Conservation (phyloP, 2,888 invertebrate species). For the Cantharis nigra region DNA sequence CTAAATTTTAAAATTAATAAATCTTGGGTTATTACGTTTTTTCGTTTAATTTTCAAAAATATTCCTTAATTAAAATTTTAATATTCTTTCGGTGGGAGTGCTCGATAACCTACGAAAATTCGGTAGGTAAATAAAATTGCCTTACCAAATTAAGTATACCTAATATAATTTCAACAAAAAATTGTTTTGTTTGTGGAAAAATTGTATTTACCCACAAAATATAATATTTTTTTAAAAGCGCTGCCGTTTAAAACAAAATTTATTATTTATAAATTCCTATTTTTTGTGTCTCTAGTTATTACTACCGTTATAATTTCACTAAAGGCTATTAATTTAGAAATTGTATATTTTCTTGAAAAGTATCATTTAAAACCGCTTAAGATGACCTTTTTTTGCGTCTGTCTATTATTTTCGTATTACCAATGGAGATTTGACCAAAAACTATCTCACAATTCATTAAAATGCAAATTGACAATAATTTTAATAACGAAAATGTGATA, state of each 20-base stretch:
- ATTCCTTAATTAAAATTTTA: background rate
- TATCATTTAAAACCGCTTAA: constrained; percentile 24
- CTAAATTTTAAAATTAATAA: background rate
- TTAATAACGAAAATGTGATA: background rate
- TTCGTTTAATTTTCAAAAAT: background rate
- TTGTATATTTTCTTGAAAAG: constrained; percentile 12
- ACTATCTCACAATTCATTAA: background rate
- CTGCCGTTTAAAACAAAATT: constrained; percentile 20
- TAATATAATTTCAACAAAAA: background rate
- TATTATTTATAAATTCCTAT: background rate
- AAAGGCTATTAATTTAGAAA: constrained; percentile 21
- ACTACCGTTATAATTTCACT: constrained; percentile 22
- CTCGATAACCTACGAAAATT: background rate
- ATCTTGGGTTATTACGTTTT: background rate
- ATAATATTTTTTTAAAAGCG: background rate
- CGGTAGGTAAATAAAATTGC: background rate
- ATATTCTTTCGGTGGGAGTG: background rate
- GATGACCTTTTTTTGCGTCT: constrained; percentile 9
- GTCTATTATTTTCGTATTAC: constrained; percentile 26
- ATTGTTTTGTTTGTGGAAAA: background rate
- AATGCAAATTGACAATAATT: background rate
- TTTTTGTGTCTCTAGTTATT: constrained; percentile 7
- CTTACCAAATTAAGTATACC: background rate
- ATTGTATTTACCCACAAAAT: background rate
- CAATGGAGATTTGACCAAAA: constrained; percentile 11